Conservation (phyloP, 2,113 vertebrate genomes). For the Oxyura jamaicensis region DNA sequence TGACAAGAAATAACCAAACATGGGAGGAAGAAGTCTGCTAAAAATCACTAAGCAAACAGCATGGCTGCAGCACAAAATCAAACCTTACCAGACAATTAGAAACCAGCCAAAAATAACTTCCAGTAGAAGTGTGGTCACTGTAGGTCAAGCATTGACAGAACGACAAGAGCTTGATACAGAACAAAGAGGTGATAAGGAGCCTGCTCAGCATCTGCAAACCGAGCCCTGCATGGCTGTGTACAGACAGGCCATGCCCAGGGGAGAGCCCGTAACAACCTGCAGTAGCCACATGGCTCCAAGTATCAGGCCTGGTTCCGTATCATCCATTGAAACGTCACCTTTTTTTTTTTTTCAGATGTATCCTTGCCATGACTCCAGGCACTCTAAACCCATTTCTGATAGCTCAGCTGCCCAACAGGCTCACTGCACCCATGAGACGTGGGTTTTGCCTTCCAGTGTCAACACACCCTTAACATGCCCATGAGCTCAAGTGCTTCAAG, state of each 20-base stretch:
- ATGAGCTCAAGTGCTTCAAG: background rate
- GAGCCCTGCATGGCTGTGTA: background rate
- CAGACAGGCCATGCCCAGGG: background rate
- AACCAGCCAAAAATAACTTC: slow-evolving; percentile 29
- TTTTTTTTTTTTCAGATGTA: background rate
- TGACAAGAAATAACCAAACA: background rate
- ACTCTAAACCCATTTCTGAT: background rate
- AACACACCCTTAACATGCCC: background rate
- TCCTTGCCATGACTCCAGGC: background rate
- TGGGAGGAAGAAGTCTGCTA: background rate
- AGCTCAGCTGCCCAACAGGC: background rate
- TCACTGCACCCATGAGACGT: background rate
- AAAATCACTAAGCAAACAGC: background rate
- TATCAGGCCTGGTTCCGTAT: background rate
- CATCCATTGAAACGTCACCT: background rate
- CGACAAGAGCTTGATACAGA: background rate
- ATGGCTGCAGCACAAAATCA: background rate
- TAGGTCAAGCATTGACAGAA: background rate
- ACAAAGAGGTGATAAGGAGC: background rate
- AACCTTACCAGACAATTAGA: background rate
- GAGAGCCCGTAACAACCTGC: background rate
- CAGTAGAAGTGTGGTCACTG: background rate
- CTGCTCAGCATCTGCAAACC: background rate
- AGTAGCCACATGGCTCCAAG: background rate
- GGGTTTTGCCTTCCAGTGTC: background rate